Evolutionary conservation across 2,888 invertebrate species (phyloP).

Genomic region (Orthosia gothica): DNA sequence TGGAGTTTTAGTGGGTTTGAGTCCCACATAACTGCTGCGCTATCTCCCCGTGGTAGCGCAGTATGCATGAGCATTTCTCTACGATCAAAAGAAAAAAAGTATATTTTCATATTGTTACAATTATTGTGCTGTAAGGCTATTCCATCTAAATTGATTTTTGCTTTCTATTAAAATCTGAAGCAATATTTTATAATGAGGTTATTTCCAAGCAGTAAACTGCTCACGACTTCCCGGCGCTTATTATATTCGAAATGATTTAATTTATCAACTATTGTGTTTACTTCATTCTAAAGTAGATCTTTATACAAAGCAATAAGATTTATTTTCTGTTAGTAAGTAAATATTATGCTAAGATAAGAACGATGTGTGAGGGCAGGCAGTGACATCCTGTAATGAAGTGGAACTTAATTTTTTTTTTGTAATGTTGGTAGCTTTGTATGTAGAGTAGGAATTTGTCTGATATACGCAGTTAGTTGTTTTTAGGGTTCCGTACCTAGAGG

Average conservation of each 20-base stretch:
- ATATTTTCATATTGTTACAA: not conserved
- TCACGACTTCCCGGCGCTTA: slow-evolving; percentile 17
- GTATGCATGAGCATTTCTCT: too few species aligned
- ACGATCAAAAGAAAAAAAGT: too few species aligned
- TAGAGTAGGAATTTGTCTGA: not conserved
- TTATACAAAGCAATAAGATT: not conserved
- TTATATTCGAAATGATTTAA: slow-evolving; percentile 27
- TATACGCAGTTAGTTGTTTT: too few species aligned
- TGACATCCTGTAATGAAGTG: slow-evolving; percentile 42
- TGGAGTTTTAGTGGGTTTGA: too few species aligned
- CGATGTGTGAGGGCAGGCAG: slow-evolving; percentile 22
- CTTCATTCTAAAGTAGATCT: not conserved
- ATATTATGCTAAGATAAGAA: slow-evolving; percentile 32
- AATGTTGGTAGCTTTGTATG: not conserved
- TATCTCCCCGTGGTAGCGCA: too few species aligned
- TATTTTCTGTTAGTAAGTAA: slow-evolving; percentile 4
- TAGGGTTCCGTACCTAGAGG: too few species aligned
- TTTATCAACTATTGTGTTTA: not conserved
- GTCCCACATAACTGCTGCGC: too few species aligned
- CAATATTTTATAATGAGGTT: slow-evolving; percentile 26
- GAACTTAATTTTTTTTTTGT: slow-evolving; percentile 2
- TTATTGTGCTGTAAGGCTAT: too few species aligned
- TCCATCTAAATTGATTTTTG: not conserved
- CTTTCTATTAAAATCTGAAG: not conserved
- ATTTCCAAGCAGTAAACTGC: slow-evolving; percentile 33